Conservation (phyloP, 1,140 invertebrate species). For the Cyclargus thomasi region DNA sequence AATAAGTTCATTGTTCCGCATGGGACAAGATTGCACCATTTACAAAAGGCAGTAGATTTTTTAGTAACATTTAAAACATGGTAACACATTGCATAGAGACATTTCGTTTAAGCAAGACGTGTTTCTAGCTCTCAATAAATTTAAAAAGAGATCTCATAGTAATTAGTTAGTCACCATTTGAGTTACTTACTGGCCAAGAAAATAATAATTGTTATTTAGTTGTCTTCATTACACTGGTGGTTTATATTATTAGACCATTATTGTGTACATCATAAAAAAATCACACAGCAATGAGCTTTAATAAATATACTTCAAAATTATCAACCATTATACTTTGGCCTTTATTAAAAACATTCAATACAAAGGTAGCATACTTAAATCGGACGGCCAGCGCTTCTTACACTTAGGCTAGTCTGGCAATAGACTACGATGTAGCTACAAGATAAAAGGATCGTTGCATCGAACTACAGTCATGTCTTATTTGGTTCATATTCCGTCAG, state of each 20-base stretch:
- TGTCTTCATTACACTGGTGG: neutral
- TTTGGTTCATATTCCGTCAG: conserved; percentile 16
- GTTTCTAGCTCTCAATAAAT: too few relatives aligned
- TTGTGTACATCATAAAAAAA: too few relatives aligned
- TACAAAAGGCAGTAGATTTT: neutral
- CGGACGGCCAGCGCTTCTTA: neutral
- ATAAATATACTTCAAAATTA: conserved; percentile 1
- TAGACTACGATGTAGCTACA: neutral
- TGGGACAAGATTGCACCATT: neutral
- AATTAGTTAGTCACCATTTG: too few relatives aligned
- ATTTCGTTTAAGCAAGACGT: neutral
- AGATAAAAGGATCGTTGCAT: conserved; percentile 14
- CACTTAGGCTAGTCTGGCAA: neutral
- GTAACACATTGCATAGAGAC: too few relatives aligned
- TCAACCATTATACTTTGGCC: neutral
- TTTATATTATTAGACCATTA: neutral
- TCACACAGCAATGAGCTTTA: neutral
- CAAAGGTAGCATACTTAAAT: neutral
- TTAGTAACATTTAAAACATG: neutral
- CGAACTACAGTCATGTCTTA: conserved; percentile 16
- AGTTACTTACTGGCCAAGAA: too few relatives aligned
- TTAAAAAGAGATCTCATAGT: too few relatives aligned
- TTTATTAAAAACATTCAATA: neutral
- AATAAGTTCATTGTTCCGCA: neutral
- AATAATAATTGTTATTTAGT: too few relatives aligned